These are phyloP conservation scores for Perca flavescens DNA, from an alignment of 2,113 vertebrate genomes.

Conservation along the genomic window DNA sequence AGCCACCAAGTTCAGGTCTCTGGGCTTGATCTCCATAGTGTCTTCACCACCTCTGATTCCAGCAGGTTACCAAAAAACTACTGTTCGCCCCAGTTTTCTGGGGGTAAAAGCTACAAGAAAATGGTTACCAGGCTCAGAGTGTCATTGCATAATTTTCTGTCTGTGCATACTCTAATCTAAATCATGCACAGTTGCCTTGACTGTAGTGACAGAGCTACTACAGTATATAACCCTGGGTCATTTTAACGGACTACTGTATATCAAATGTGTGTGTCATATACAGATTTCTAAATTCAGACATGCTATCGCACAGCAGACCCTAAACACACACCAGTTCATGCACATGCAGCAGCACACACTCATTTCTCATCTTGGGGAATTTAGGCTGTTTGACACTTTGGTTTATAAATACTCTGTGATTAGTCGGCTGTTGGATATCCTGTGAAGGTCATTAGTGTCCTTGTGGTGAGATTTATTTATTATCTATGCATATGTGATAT, in stretches of 20 bases:
- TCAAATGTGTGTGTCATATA: slow-evolving; percentile 18
- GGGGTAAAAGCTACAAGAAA: background rate
- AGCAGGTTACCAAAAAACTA: background rate
- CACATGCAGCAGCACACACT: background rate
- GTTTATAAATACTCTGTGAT: slow-evolving; percentile 1
- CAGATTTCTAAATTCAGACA: slow-evolving; percentile 36
- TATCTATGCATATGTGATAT: background rate
- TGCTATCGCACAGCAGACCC: background rate
- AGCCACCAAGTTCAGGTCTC: background rate
- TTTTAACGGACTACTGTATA: slow-evolving; percentile 32
- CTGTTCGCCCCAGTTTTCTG: background rate
- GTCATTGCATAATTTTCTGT: slow-evolving; percentile 10
- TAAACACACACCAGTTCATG: background rate
- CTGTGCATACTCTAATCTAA: slow-evolving; percentile 12
- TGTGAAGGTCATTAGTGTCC: background rate
- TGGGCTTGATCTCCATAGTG: background rate
- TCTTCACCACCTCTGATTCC: background rate
- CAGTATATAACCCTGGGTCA: slow-evolving; percentile 4
- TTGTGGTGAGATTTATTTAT: background rate
- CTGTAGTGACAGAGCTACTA: slow-evolving; percentile 12
- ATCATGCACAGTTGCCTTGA: slow-evolving; percentile 32
- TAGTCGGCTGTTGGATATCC: slow-evolving; percentile 1
- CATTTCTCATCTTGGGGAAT: background rate
- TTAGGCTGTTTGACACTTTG: background rate
- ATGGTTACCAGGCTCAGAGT: slow-evolving; percentile 11